Evolutionary conservation across 2,113 vertebrate species (phyloP), one percentile per base, ranked within the genome.

Genomic region (Gobiocypris rarus): DNA sequence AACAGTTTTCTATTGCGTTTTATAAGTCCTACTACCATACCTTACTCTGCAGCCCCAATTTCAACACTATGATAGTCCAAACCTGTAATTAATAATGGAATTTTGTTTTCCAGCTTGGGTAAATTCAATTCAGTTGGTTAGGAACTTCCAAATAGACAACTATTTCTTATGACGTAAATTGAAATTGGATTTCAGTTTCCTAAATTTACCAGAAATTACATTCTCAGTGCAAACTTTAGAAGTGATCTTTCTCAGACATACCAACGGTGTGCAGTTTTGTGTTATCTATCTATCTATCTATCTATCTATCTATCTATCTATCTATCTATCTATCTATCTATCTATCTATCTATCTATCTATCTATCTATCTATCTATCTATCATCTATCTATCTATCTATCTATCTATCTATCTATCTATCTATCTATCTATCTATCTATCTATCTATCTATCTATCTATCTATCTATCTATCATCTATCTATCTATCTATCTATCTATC

Each of bases 41-140:
- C 22, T 73, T 48, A 1, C 52, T 38, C 31, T 3, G 17, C 4
- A 69, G 45, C 14, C 43, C 7, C 24, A 50, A 31, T 75, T 75
- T 75, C 15, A 4, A 75, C 1, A 17, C 45, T 19, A 24, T 48
- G 71, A 48, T 17, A 28, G 50, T 58, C 31, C 31, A 14, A 74
- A 74, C 48, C 9, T 38, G 1, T 13, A 77, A 22, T 26, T 59
- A 31, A 50, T 31, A 75, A 75, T 52, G 73, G 11, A 52, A 22
- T 78, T 67, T 9, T 50, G 38, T 80, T n/a, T 8, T 14, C 17
- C 9, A 22, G 77, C 31, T 41, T 54, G 50, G 17, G 9, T 79
- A 63, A 61, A 79, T 80, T 80, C 59, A 80, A 48, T 48, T 65
- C 4, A 22, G 59, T 61, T 80, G 48, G 11, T 26, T 63, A 28